phyloP scores from a whole-genome alignment of 1,140 invertebrate species.

The Mycetomoellerius zeteki region DNA sequence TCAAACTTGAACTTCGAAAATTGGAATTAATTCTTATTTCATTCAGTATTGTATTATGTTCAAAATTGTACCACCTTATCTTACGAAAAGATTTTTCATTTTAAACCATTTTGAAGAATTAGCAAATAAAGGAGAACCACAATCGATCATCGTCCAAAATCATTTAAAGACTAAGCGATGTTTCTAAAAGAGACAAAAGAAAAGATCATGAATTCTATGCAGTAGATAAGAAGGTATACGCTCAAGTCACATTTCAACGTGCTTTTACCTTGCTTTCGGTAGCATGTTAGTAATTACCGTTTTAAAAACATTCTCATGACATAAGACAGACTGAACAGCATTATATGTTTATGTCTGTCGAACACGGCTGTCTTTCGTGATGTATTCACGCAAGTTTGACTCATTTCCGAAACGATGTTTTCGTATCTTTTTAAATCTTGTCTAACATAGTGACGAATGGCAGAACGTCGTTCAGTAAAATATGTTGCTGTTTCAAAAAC shows the following conservation, averaged over 20 bases:
- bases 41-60: no score
- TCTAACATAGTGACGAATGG: not conserved
- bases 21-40: no score
- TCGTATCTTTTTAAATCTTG: not conserved
- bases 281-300: not conserved
- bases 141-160: not conserved
- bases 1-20: no score
- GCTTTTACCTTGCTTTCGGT: not conserved
- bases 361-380: not conserved
- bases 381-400: not conserved
- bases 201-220: not conserved
- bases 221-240: not conserved
- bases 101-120: no score
- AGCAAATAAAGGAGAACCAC: no score
- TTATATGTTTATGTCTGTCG: conserved; percentile 11
- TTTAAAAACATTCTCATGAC: conserved; percentile 11
- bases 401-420: not conserved
- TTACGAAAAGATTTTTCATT: no score
- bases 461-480: not conserved
- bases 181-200: not conserved
- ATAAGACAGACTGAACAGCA: not conserved
- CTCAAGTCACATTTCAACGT: not conserved
- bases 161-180: not conserved
- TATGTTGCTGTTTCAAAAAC: not conserved
- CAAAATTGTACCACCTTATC: no score